Base-by-base conservation (phyloP, 2,797 vertebrate genomes). In the Paramormyrops hopkinsi region DNA sequence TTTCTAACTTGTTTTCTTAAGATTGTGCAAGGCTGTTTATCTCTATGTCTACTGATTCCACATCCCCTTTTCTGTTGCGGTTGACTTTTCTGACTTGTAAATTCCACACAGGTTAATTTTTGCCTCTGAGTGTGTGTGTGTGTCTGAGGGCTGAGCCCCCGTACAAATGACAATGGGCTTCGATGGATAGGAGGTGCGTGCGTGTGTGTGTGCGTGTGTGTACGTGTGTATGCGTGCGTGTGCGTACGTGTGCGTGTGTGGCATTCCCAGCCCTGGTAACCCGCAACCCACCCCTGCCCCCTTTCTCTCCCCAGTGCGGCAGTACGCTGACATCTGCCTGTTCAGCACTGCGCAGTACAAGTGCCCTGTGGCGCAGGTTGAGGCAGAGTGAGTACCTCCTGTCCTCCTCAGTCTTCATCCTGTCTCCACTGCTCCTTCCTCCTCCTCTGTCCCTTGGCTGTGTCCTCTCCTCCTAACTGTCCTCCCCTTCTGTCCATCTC, bases 301-400 rank as follows among this genome's bases (percentile, higher is more conserved):
- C 88, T 86, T 0, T 89, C 89, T 90, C 69, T 76, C 89, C 37
- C 86, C 96, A 97, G 97, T 97, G 93, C 96, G 96, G 92, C 97
- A 97, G 91, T 97, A 95, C 14, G 97, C 97, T 0, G 97, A 98
- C 93, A 97, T 97, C 94, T 98, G 97, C 94, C 95, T 97, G 90
- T 97, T 97, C 94, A 97, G 96, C 94, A 96, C 96, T 0, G 97
- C 97, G 25, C 97, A 97, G 94, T 97, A 97, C 92, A 97, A 97
- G 94, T 97, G 97, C 90, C 94, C 97, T 0, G 97, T 97, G 83
- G 96, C 97, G 79, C 95, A 95, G 90, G 90, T 94, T 0, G 97
- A 97, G 91, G 96, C 95, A 76, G 97, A 97, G 97, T 97, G 92
- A 97, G 97, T 97, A 93, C 12, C 50, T 48, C 2, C 59, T 12